Evolutionary conservation across 2,888 invertebrate genomes (phyloP).

Genomic region (Griposia aprilina): DNA sequence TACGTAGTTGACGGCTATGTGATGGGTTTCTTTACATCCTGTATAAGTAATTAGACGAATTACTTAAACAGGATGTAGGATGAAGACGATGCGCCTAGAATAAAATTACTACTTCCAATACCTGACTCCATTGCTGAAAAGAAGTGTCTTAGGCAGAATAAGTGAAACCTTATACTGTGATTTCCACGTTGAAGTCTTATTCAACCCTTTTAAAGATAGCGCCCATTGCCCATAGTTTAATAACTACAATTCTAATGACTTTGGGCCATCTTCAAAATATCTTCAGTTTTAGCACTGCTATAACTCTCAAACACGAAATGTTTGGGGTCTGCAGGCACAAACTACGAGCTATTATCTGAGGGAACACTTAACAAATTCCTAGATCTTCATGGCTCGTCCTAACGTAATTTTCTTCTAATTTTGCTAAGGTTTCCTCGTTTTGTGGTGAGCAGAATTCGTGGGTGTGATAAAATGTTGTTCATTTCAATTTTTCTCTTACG

Average conservation of each 20-base stretch:
- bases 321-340: neutral
- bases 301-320: slow-evolving; percentile 28
- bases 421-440: neutral
- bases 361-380: neutral
- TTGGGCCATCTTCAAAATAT: slow-evolving; percentile 5
- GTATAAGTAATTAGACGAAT: too few relatives aligned
- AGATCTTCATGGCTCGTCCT: neutral
- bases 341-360: slow-evolving; percentile 11
- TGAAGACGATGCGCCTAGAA: too few relatives aligned
- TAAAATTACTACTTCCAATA: too few relatives aligned
- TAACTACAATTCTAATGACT: slow-evolving; percentile 7
- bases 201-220: neutral
- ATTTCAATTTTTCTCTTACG: too few relatives aligned
- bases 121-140: too few relatives aligned
- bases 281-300: slow-evolving; percentile 4
- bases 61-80: too few relatives aligned
- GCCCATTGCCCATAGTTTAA: slow-evolving; percentile 1
- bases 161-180: neutral
- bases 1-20: too few relatives aligned
- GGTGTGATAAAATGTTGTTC: neutral
- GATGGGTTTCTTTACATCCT: too few relatives aligned
- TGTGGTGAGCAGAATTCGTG: neutral
- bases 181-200: neutral
- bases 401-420: neutral
- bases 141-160: neutral